Conservation (phyloP, 2,888 invertebrate species). For the Fragum fragum region DNA sequence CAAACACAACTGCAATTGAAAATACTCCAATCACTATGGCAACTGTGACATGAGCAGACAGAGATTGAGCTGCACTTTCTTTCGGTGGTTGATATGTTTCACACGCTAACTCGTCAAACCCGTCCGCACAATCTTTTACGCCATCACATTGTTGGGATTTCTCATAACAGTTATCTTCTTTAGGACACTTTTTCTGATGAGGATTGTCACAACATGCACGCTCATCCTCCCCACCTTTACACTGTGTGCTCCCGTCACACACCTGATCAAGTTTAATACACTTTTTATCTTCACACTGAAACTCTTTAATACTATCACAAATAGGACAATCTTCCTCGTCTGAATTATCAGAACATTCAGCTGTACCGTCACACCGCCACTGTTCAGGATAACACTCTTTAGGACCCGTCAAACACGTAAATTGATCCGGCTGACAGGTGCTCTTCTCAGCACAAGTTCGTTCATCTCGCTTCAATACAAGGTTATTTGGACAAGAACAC, state of each 20-base stretch:
- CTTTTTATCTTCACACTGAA: conserved; percentile 78
- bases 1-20: conserved; percentile 88
- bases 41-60: conserved; percentile 82
- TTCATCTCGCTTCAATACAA: conserved; percentile 88
- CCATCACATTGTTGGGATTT: conserved; percentile 77
- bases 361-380: conserved; percentile 98
- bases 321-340: conserved; percentile 84
- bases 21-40: conserved; percentile 88
- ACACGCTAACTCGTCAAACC: conserved; percentile 58
- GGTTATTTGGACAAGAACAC: conserved; percentile 93
- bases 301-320: conserved; percentile 75
- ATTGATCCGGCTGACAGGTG: conserved; percentile 89
- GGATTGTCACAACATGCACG: conserved; percentile 79
- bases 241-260: conserved; percentile 77
- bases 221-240: conserved; percentile 74
- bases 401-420: conserved; percentile 96
- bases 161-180: conserved; percentile 74
- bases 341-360: conserved; percentile 85
- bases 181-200: conserved; percentile 80
- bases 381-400: conserved; percentile 95
- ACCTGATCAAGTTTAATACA: conserved; percentile 87
- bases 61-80: conserved; percentile 52
- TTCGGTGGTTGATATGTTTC: conserved; percentile 28
- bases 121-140: conserved; percentile 77
- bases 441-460: conserved; percentile 89